Evolutionary conservation across 2,888 invertebrate genomes (phyloP).

Genomic region (Perithous albicinctus): DNA sequence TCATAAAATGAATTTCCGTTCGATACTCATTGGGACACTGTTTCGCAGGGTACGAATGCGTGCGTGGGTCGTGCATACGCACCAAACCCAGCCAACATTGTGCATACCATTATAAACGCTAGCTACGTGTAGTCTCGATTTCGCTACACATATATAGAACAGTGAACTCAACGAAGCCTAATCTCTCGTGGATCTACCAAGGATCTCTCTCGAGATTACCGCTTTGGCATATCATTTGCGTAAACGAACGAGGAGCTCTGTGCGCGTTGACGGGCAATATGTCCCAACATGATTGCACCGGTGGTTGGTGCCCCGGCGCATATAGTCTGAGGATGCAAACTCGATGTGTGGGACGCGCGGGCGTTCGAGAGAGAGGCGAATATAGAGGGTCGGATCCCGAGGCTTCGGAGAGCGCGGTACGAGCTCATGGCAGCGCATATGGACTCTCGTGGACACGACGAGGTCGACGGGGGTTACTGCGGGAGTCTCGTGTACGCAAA

Average conservation of each 20-base stretch:
- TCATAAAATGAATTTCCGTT: slow-evolving; percentile 68
- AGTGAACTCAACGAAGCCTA: slow-evolving; percentile 64
- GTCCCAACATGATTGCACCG: slow-evolving; percentile 76
- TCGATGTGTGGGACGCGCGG: slow-evolving; percentile 40
- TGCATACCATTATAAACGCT: neutral
- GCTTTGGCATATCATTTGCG: slow-evolving; percentile 84
- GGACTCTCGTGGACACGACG: slow-evolving; percentile 57
- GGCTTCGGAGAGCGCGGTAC: slow-evolving; percentile 73
- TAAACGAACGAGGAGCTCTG: slow-evolving; percentile 82
- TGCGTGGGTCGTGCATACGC: slow-evolving; percentile 62
- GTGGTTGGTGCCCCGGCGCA: slow-evolving; percentile 43
- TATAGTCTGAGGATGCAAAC: slow-evolving; percentile 25
- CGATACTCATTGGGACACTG: slow-evolving; percentile 65
- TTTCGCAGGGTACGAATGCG: slow-evolving; percentile 38
- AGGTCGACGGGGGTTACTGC: slow-evolving; percentile 64
- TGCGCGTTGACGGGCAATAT: slow-evolving; percentile 83
- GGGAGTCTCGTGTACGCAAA: neutral
- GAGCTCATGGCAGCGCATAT: slow-evolving; percentile 69
- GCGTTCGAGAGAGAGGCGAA: slow-evolving; percentile 39
- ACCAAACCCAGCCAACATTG: slow-evolving; percentile 8
- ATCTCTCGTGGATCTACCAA: slow-evolving; percentile 80
- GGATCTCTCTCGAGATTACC: slow-evolving; percentile 74
- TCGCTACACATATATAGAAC: neutral
- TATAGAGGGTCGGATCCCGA: slow-evolving; percentile 73
- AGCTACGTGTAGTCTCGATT: slow-evolving; percentile 4